Evolutionary conservation across 1,140 invertebrate genomes (phyloP), one percentile per base, ranked within the genome.

Genomic region (Drosophila erecta): DNA sequence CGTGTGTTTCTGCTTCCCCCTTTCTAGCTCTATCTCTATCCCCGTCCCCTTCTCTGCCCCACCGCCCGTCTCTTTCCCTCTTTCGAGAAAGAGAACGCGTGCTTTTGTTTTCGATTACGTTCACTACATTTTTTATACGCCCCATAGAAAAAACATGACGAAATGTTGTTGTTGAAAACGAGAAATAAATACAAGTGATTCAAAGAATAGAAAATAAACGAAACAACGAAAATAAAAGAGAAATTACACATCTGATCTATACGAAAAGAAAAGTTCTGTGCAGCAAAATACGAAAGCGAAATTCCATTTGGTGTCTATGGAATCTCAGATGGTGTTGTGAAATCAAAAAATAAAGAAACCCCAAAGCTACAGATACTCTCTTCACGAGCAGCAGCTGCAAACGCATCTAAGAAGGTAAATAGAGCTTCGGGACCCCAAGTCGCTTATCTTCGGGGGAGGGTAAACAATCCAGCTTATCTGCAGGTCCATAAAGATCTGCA

Each of bases 51-150:
- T 41, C 56, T 15, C 37, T 10, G 14, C 22, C 7, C 3, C 27
- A 5, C 17, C 20, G 4, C 22, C 27, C 8, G 40, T 40, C 49
- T 46, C 60, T 27, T 17, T 53, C 11, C 1, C 22, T 43, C 37
- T n/a, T 17, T 14, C 22, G 27, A 14, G 41, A 47, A 20, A 11
- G 46, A 17, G 51, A 56, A 49, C 59, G 53, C 58, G 74, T 86
- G 81, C 61, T 55, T 69, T 85, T 83, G 69, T 78, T 85, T 80
- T 87, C 58, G 81, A 80, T 84, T 80, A 74, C 81, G 81, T 60
- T 84, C 78, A 86, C 76, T 51, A 85, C 54, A 77, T 80, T 53
- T 80, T 73, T 83, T 54, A 50, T 70, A 41, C 35, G 64, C 66
- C 43, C 64, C 79, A 75, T 66, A 60, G 61, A 72, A 49, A 65